phyloP scores from a whole-genome alignment of 2,888 invertebrate genomes.

The Tupiocoris notatus region DNA sequence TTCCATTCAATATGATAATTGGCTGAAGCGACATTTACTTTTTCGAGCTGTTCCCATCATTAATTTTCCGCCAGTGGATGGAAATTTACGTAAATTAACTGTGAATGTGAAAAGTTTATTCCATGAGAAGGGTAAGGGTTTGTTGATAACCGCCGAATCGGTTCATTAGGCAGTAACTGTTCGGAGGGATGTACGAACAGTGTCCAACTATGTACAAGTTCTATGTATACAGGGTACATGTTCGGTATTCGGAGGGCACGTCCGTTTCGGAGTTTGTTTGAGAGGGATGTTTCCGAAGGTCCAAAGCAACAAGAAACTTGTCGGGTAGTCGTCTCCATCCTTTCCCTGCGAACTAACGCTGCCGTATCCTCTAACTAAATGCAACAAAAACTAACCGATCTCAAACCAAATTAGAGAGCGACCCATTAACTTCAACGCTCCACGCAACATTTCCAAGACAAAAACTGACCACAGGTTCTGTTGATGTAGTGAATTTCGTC shows the following conservation, averaged over 20 bases:
- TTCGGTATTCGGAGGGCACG: not conserved
- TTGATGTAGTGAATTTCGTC: not conserved
- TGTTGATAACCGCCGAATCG: not conserved
- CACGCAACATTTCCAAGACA: not conserved
- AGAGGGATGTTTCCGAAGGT: not conserved
- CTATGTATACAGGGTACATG: not conserved
- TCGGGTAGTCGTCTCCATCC: not conserved
- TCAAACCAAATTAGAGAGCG: not conserved
- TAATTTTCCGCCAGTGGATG: not conserved
- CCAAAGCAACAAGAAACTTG: not conserved
- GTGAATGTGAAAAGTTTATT: not conserved
- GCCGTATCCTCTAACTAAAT: not conserved
- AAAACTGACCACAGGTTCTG: not conserved
- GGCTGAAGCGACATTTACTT: not conserved
- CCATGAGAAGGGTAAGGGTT: not conserved
- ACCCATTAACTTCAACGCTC: not conserved
- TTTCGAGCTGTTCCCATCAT: not conserved
- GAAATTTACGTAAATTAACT: not conserved
- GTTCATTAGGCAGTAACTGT: not conserved
- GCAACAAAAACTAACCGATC: not conserved
- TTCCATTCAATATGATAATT: not conserved
- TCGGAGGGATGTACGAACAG: not conserved
- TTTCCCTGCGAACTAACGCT: not conserved
- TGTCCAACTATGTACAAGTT: too few relatives aligned
- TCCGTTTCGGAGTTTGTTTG: not conserved